These are phyloP conservation scores for Eristalinus sepulchralis DNA, from an alignment of 2,888 invertebrate genomes.

Conservation along the genomic window DNA sequence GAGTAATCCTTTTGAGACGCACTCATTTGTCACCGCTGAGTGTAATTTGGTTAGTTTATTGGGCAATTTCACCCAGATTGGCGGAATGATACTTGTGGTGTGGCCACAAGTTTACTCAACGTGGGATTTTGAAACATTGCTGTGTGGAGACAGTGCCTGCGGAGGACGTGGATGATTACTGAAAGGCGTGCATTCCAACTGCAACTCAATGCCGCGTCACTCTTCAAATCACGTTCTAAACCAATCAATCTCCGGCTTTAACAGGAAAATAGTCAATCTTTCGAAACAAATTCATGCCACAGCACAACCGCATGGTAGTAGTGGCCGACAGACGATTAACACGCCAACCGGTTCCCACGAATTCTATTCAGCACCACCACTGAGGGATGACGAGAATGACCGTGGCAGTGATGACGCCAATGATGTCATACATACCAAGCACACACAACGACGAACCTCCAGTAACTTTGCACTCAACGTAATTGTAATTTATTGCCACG, in stretches of 20 bases:
- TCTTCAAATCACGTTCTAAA: background rate
- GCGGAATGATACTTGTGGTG: background rate
- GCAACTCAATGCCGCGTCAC: background rate
- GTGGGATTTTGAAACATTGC: background rate
- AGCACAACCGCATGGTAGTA: background rate
- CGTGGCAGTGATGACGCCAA: constrained; percentile 50
- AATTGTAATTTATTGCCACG: constrained; percentile 28
- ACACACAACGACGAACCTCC: background rate
- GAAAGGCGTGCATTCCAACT: too few species aligned
- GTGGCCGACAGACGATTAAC: background rate
- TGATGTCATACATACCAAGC: constrained; percentile 15
- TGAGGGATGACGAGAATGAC: constrained; percentile 56
- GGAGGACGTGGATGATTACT: background rate
- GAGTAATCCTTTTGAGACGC: constrained; percentile 17
- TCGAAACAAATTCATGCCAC: background rate
- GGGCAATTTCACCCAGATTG: background rate
- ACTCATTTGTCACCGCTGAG: constrained; percentile 15
- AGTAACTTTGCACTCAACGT: constrained; percentile 18
- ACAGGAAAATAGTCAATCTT: background rate
- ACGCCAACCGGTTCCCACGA: constrained; percentile 43
- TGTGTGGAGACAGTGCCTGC: background rate
- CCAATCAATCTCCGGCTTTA: background rate
- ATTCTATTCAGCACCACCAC: constrained; percentile 52
- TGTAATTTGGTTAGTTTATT: background rate
- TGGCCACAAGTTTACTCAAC: background rate